Base-by-base conservation (phyloP, 2,888 invertebrate genomes). In the Agonum fuliginosum region DNA sequence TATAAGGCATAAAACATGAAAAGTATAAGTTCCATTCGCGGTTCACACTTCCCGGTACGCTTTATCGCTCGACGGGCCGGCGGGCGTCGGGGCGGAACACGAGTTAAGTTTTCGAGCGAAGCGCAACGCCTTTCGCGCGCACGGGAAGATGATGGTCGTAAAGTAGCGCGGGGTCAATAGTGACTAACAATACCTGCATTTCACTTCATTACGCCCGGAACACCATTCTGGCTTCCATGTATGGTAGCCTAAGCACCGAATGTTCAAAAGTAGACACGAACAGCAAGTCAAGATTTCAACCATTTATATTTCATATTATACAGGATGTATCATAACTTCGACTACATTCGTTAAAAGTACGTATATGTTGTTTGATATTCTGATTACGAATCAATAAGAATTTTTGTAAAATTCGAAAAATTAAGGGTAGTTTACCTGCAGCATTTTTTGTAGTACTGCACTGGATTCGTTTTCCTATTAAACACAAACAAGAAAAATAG, bases 1-100 rank as follows among this genome's bases (percentile, higher is more conserved):
- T 54, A 5, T 3, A 54, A 17, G 22, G 30, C 54, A 72, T 72
- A 72, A 72, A 58, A 58, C 58, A 72, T 72, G 37, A 17, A 58
- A 72, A 72, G 58, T 58, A 72, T 72, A 72, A 72, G 54, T 72
- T 72, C 41, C 19, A 58, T 37, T 54, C 58, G 58, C 58, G 58
- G 58, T 72, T 54, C 72, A 37, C 58, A 54, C 58, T 72, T 58
- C 30, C 14, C 27, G 46, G 69, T 14, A 24, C 69, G 27, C 69
- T 70, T 27, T 70, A 46, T 46, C 70, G 27, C 27, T 27, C 14
- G 30, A 2, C 5, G 14, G 22, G 22, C 24, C 2, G 17, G 48
- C 24, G 30, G 69, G 24, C 24, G 14, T 20, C 12, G 27, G 43
- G 20, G 46, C 46, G 27, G 46, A 70, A 70, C 70, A 43, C 70